phyloP scores from a whole-genome alignment of 92 coral and sea anemone genomes.

The Actinernus sp. region DNA sequence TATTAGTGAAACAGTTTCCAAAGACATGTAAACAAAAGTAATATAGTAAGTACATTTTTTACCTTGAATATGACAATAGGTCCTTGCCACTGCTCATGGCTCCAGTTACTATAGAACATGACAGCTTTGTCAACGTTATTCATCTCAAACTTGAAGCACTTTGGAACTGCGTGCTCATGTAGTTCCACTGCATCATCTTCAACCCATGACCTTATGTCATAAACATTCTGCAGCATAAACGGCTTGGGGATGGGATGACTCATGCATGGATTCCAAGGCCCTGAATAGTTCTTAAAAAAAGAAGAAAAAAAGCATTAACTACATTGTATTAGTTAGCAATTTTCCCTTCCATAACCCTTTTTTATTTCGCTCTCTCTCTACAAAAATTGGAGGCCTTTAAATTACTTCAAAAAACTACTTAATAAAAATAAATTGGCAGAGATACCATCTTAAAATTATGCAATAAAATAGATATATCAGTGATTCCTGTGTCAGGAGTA shows the following conservation, averaged over 20 bases:
- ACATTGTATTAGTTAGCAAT: no score
- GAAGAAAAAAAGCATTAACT: neutral
- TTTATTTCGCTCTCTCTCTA: no score
- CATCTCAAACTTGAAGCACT: constrained; percentile 46
- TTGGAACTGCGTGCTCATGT: constrained; percentile 33
- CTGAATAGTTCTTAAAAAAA: constrained; percentile 16
- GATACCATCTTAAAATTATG: no score
- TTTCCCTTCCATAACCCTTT: no score
- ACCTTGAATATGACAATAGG: constrained; percentile 22
- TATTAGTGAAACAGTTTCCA: no score
- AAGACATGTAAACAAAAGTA: no score
- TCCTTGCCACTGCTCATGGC: constrained; percentile 49
- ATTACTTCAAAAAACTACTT: no score
- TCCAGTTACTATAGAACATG: constrained; percentile 53
- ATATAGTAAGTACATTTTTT: no score
- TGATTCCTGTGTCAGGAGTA: no score
- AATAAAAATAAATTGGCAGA: no score
- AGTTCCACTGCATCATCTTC: constrained; percentile 11
- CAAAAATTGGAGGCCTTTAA: no score
- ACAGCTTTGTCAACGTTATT: constrained; percentile 29
- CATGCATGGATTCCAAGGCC: constrained; percentile 39
- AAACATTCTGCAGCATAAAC: constrained; percentile 7
- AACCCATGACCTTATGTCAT: constrained; percentile 30
- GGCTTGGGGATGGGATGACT: constrained; percentile 28
- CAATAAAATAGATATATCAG: no score